Evolutionary conservation across 1,140 invertebrate species (phyloP).

Genomic region (Drosophila insularis): DNA sequence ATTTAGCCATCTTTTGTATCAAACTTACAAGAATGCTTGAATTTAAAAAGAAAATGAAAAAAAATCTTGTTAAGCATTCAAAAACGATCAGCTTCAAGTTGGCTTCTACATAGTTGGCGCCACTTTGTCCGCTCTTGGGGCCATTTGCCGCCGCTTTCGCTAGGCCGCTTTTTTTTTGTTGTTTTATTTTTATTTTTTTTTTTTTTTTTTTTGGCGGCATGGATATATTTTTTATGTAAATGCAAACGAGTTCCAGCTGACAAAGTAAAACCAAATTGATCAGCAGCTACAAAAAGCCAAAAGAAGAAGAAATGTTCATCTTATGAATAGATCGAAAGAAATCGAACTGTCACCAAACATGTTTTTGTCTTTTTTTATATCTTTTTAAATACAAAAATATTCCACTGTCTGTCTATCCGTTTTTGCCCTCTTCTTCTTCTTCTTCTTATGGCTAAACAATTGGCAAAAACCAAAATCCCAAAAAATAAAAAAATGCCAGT

Average conservation of each 20-base stretch:
- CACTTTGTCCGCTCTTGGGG: constrained; percentile 1
- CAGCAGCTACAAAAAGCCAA: neutral
- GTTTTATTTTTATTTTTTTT: too few relatives aligned
- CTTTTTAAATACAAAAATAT: constrained; percentile 53
- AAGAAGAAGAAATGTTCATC: constrained; percentile 11
- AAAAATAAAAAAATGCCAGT: constrained; percentile 58
- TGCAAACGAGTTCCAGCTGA: constrained; percentile 70
- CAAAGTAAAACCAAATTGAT: constrained; percentile 37
- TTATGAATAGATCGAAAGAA: constrained; percentile 60
- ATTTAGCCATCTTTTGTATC: constrained; percentile 8
- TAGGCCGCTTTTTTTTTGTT: constrained; percentile 68
- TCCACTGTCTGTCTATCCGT: constrained; percentile 46
- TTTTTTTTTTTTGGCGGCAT: constrained; percentile 52
- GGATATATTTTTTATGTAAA: constrained; percentile 65
- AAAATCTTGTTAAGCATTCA: constrained; percentile 42
- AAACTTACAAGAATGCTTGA: constrained; percentile 30
- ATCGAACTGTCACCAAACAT: constrained; percentile 63
- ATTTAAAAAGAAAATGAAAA: too few relatives aligned
- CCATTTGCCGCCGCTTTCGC: constrained; percentile 59
- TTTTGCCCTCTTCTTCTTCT: constrained; percentile 23
- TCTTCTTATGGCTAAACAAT: constrained; percentile 67
- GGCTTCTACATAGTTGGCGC: too few relatives aligned
- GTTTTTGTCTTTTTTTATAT: constrained; percentile 34
- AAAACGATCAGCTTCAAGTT: constrained; percentile 18
- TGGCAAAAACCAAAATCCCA: constrained; percentile 57